These are phyloP conservation scores for Trogon surrucura DNA, from an alignment of 2,113 vertebrate species.

Conservation along the genomic window DNA sequence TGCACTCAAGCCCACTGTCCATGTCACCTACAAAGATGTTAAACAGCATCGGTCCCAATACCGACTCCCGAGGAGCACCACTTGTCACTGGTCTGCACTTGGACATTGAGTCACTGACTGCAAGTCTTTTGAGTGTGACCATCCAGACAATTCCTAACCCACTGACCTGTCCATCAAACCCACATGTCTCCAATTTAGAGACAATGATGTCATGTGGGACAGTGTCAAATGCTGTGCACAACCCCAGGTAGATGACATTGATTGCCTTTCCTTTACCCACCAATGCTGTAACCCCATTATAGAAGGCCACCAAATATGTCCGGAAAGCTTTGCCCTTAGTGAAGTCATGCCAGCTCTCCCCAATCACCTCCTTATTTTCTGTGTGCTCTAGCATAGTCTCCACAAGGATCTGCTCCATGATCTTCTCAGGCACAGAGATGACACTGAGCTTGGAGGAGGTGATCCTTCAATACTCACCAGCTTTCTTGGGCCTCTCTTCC, in stretches of 20 bases:
- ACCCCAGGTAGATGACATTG: no score
- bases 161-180: not conserved
- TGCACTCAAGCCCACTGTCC: not conserved
- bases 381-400: not conserved
- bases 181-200: not conserved
- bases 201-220: not conserved
- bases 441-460: not conserved
- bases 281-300: no score
- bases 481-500: not conserved
- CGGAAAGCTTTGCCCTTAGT: no score
- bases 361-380: no score
- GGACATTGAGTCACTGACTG: not conserved
- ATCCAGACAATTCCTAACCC: not conserved
- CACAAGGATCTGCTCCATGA: no score
- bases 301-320: no score
- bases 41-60: not conserved
- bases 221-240: no score
- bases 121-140: not conserved
- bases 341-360: no score
- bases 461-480: not conserved
- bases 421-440: no score
- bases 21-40: not conserved
- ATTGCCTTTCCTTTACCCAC: no score
- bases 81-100: not conserved
- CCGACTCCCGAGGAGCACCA: not conserved